These are phyloP conservation scores for Cliona cf. orientalis DNA, from an alignment of 37 sponge, comb jelly and placozoan genomes.

Conservation along the genomic window DNA sequence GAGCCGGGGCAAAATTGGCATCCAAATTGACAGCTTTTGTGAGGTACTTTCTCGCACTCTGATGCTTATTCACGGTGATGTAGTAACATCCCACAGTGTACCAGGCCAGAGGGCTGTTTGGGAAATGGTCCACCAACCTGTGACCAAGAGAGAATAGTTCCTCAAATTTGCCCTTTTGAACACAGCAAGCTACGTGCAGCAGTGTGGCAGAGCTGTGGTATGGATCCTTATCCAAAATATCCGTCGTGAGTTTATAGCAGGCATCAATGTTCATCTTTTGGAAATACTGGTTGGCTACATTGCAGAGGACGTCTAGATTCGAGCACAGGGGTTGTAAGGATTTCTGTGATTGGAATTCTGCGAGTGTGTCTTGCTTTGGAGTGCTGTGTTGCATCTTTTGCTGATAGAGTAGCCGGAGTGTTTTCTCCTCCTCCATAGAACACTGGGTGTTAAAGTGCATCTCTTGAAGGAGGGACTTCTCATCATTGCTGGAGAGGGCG, in stretches of 20 bases:
- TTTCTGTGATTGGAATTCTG: neutral
- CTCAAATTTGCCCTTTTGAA: conserved; percentile 38
- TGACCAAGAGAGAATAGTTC: conserved; percentile 80
- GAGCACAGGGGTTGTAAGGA: conserved; percentile 1
- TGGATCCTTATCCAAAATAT: conserved; percentile 63
- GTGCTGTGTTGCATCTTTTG: conserved; percentile 45
- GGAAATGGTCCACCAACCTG: conserved; percentile 62
- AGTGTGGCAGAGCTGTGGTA: conserved; percentile 62
- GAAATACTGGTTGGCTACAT: conserved; percentile 31
- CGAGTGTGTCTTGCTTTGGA: neutral
- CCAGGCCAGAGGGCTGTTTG: conserved; percentile 75
- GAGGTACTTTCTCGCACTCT: conserved; percentile 70
- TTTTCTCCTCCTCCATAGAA: conserved; percentile 42
- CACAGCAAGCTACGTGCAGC: conserved; percentile 64
- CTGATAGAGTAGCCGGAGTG: conserved; percentile 46
- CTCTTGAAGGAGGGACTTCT: conserved; percentile 15
- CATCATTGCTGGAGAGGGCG: conserved; percentile 52
- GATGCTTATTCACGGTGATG: conserved; percentile 50
- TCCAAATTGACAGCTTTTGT: conserved; percentile 65
- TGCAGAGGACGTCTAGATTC: conserved; percentile 51
- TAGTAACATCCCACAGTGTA: conserved; percentile 90
- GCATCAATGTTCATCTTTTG: conserved; percentile 40
- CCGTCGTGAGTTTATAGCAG: conserved; percentile 61
- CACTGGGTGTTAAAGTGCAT: conserved; percentile 70
- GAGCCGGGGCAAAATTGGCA: conserved; percentile 64